These are phyloP conservation scores for Epirrhoe tristata DNA, from an alignment of 2,888 invertebrate genomes.

Conservation along the genomic window DNA sequence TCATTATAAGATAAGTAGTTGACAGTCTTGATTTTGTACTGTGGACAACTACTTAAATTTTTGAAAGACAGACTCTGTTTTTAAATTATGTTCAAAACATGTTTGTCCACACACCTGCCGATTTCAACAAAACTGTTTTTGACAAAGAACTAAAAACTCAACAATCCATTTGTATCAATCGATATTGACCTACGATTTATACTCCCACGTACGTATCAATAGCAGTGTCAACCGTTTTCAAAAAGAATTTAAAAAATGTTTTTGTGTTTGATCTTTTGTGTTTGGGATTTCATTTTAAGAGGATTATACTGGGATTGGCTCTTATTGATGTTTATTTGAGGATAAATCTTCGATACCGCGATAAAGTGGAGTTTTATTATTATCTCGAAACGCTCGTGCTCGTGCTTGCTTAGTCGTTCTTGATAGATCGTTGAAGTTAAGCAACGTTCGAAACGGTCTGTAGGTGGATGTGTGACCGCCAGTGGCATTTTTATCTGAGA, in stretches of 20 bases:
- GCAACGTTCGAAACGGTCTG: too few species aligned
- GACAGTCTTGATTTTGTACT: too few species aligned
- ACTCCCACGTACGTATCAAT: constrained; percentile 62
- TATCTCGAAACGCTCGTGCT: too few species aligned
- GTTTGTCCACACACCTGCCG: constrained; percentile 20
- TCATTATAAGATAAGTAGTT: too few species aligned
- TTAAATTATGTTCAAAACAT: neutral
- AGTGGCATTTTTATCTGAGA: too few species aligned
- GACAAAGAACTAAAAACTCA: constrained; percentile 48
- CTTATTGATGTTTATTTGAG: constrained; percentile 60
- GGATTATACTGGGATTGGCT: constrained; percentile 64
- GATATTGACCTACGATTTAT: constrained; percentile 53
- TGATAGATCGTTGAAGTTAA: too few species aligned
- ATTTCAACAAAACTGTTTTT: constrained; percentile 36
- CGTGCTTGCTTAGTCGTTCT: too few species aligned
- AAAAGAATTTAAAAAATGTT: constrained; percentile 47
- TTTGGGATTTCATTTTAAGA: constrained; percentile 63
- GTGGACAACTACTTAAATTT: neutral
- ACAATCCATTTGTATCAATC: constrained; percentile 56
- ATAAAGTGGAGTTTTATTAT: neutral
- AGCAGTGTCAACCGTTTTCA: constrained; percentile 55
- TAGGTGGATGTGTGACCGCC: too few species aligned
- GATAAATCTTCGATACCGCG: constrained; percentile 55
- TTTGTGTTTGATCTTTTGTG: constrained; percentile 58
- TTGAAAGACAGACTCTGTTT: neutral